These are phyloP conservation scores for Labia minor DNA, from an alignment of 2,888 invertebrate genomes.

Conservation along the genomic window DNA sequence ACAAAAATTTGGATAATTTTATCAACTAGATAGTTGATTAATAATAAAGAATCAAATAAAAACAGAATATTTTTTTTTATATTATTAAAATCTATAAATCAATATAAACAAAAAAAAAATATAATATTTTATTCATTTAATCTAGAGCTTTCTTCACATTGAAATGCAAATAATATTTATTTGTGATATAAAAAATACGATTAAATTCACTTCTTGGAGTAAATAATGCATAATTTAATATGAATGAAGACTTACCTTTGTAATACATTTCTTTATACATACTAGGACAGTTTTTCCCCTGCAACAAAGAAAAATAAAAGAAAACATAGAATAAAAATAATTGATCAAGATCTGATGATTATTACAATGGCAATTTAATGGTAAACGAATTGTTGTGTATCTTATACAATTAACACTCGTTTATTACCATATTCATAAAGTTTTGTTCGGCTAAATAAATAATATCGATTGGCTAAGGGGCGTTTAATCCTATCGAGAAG, in stretches of 20 bases:
- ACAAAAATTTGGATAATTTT: too few species aligned
- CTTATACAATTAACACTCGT: background rate
- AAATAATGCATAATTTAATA: too few species aligned
- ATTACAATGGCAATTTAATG: background rate
- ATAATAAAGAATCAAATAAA: too few species aligned
- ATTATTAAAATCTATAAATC: too few species aligned
- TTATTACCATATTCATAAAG: conserved; percentile 1
- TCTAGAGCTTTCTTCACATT: too few species aligned
- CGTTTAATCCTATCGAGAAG: background rate
- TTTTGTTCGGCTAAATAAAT: conserved; percentile 8
- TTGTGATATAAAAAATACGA: too few species aligned
- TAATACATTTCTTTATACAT: conserved; percentile 86
- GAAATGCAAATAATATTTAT: too few species aligned
- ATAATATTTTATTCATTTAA: too few species aligned
- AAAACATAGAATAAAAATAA: conserved; percentile 15
- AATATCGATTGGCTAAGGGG: conserved; percentile 4
- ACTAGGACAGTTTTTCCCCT: conserved; percentile 68
- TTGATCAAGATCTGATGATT: background rate
- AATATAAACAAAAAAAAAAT: too few species aligned
- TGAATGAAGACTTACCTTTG: conserved; percentile 56
- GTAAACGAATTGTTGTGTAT: background rate
- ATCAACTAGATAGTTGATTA: too few species aligned
- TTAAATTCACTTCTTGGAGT: too few species aligned
- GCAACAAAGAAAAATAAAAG: conserved; percentile 34
- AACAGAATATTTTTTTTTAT: too few species aligned